Percentiles rank a stretch among this genome's conserved stretches.
phyloP scores from a whole-genome alignment of 2,113 vertebrate species.

The Thalassarche chlororhynchos region DNA sequence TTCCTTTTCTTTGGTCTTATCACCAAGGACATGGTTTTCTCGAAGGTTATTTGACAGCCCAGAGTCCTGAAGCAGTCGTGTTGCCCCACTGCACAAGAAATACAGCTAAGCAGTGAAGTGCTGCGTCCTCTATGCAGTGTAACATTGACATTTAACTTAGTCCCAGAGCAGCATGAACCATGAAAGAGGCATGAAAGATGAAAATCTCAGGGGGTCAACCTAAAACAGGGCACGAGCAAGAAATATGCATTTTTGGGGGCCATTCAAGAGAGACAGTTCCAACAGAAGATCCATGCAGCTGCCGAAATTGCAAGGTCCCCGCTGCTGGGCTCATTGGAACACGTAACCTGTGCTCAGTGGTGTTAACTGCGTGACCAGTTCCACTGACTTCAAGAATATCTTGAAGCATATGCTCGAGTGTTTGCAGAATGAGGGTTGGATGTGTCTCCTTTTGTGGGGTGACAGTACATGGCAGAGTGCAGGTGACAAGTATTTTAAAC shows the following conservation, averaged over 20 bases:
- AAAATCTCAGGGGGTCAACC: not conserved
- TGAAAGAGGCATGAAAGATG: not conserved
- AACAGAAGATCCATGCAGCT: not conserved
- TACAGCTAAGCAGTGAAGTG: not conserved
- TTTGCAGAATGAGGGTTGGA: not conserved
- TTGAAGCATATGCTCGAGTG: not conserved
- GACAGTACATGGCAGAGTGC: not conserved
- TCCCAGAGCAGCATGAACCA: not conserved
- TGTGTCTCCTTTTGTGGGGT: not conserved
- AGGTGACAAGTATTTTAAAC: not conserved
- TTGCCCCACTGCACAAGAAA: not conserved
- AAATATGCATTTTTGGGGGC: not conserved
- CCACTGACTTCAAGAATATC: not conserved
- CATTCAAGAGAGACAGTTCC: not conserved
- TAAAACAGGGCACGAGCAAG: not conserved
- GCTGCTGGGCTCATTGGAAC: not conserved
- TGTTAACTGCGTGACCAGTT: not conserved
- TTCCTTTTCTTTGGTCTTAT: not conserved
- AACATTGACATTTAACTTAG: not conserved
- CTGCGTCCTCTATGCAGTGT: not conserved
- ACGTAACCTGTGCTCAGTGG: not conserved
- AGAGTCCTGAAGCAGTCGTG: not conserved
- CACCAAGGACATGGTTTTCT: constrained; percentile 12
- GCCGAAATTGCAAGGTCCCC: not conserved
- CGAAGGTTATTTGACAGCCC: not conserved